Base-by-base conservation (phyloP, 1,140 invertebrate genomes). In the Zaprionus davidi region DNA sequence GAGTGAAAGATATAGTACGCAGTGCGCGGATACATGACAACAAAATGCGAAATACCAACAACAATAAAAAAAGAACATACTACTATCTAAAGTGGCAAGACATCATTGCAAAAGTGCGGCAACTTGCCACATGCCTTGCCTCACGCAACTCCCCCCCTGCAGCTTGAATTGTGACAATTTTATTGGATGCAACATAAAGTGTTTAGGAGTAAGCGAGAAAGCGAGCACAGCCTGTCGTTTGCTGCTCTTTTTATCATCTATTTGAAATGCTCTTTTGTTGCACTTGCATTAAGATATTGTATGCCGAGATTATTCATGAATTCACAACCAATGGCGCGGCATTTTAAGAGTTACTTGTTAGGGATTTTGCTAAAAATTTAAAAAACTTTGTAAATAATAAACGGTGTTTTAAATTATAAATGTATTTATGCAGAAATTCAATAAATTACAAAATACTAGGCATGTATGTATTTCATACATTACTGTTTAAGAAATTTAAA, bases 131-230 rank as follows among this genome's bases (percentile, higher is more conserved):
- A 38, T 28, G 17, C 17, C 22, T 26, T n/a, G 13, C 9, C 57
- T 17, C n/a, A 7, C 51, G 5, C 5, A 31, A 5, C 11, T 15
- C 41, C 28, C 28, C 31, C 4, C 6, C 28, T 66, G 9, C 34
- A 41, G 38, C 22, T 44, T 24, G 31, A 26, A 44, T 68, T 74
- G 71, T 78, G 76, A 63, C 76, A 74, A 78, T 74, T 69, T 69
- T 74, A 78, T 78, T 78, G 76, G 53, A 69, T 73, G 72, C 44
- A 34, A 72, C 74, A 31, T 68, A 12, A 63, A 64, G 53, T 74
- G 38, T 56, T 71, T 53, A 63, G 59, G 46, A 31, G 31, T 31
- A 11, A 31, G 31, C 31, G 31, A 75, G 15, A 6, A 28, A 44
- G 41, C 41, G 6, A 9, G 41, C 31, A 38, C 36, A 28, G 69